Conservation (phyloP, 2,113 vertebrate genomes). For the Neoarius graeffei region DNA sequence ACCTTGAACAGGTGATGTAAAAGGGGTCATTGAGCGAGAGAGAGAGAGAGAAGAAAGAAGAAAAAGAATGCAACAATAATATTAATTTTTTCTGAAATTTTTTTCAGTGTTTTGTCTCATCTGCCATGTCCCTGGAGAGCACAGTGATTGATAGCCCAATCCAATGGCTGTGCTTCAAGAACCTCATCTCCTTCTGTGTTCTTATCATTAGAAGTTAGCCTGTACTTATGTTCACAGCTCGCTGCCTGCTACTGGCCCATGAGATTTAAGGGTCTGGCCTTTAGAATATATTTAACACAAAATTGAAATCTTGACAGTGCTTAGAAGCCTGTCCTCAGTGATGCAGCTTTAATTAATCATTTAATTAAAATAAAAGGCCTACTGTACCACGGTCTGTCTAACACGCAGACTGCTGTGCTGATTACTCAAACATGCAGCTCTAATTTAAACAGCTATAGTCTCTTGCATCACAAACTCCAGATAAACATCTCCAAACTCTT, state of each 20-base stretch:
- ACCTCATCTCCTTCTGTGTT: constrained; percentile 80
- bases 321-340: constrained; percentile 80
- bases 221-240: constrained; percentile 90
- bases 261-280: constrained; percentile 91
- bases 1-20: too few species aligned
- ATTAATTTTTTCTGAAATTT: constrained; percentile 80
- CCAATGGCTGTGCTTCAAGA: constrained; percentile 83
- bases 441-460: constrained; percentile 72
- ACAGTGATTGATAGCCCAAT: constrained; percentile 87
- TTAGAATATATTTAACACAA: constrained; percentile 93
- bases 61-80: constrained; percentile 63
- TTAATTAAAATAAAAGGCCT: constrained; percentile 57
- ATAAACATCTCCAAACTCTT: constrained; percentile 38
- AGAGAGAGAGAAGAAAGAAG: background rate
- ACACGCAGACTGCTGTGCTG: constrained; percentile 74
- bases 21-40: background rate
- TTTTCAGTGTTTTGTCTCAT: constrained; percentile 80
- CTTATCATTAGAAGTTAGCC: constrained; percentile 92
- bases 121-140: constrained; percentile 75
- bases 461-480: constrained; percentile 29
- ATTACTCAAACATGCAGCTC: constrained; percentile 74
- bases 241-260: constrained; percentile 83
- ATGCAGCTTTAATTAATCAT: constrained; percentile 85
- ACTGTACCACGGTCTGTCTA: constrained; percentile 74
- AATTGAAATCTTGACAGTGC: constrained; percentile 88